A percentile compares a stretch with the other conserved stretches of the same genome.
These are phyloP conservation scores for Tipula vernalis DNA, from an alignment of 2,888 invertebrate species.

Conservation along the genomic window DNA sequence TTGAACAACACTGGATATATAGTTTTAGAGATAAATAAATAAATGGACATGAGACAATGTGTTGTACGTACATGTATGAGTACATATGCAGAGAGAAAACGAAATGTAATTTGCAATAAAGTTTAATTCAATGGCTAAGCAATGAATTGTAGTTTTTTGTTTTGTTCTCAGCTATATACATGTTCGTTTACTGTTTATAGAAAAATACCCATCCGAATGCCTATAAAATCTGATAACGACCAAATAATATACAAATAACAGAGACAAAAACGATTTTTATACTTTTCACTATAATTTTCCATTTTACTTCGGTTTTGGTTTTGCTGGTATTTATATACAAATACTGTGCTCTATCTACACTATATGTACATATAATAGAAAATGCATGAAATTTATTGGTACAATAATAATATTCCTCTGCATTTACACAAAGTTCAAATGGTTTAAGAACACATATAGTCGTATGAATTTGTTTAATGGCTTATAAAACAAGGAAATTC, in stretches of 20 bases:
- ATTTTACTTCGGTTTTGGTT: background rate
- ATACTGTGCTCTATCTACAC: background rate
- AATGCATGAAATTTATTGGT: background rate
- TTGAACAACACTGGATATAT: background rate
- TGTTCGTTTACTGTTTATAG: background rate
- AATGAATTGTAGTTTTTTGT: slow-evolving; percentile 13
- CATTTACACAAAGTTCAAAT: background rate
- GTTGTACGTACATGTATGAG: background rate
- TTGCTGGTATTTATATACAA: background rate
- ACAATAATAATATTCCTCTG: background rate
- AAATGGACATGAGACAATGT: background rate
- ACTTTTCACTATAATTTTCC: slow-evolving; percentile 5
- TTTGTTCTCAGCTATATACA: slow-evolving; percentile 16
- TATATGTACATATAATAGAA: background rate
- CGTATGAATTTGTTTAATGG: background rate
- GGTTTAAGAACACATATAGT: background rate
- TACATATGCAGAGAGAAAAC: slow-evolving; percentile 12
- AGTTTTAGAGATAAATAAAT: background rate
- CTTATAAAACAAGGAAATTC: background rate
- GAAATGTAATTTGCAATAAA: slow-evolving; percentile 25
- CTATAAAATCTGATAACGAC: slow-evolving; percentile 24
- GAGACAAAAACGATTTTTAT: slow-evolving; percentile 13
- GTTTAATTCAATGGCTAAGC: slow-evolving; percentile 19
- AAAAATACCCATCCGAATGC: slow-evolving; percentile 18
- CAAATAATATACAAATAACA: slow-evolving; percentile 22